A percentile compares a stretch with the other conserved stretches of the same genome.
These are phyloP conservation scores for Trochalopteron elliotii DNA, from an alignment of 2,113 vertebrate species.

Conservation along the genomic window DNA sequence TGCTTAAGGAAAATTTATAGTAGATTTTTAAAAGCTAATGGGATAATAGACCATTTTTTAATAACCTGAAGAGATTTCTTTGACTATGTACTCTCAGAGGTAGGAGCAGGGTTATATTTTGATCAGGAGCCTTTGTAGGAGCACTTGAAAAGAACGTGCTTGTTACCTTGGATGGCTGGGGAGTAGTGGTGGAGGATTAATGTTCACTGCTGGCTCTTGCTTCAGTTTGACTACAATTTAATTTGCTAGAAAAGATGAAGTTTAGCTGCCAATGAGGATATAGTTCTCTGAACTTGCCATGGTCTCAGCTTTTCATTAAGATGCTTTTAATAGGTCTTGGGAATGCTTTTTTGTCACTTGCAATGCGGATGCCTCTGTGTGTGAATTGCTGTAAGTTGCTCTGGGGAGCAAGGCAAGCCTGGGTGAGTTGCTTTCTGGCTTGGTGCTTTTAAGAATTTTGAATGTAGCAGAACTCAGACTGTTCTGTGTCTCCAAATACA, in stretches of 20 bases:
- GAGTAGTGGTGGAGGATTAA: not conserved
- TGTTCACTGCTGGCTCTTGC: not conserved
- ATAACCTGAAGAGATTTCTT: not conserved
- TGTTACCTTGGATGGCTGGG: not conserved
- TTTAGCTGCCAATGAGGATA: fast-evolving
- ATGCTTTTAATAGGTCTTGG: not conserved
- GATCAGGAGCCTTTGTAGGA: not conserved
- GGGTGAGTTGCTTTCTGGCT: not conserved
- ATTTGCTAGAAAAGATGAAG: not conserved
- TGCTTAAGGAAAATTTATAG: not conserved
- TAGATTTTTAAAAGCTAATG: not conserved
- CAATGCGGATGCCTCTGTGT: fast-evolving
- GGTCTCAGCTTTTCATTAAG: not conserved
- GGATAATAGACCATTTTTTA: not conserved
- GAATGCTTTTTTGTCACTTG: not conserved
- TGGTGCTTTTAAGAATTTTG: not conserved
- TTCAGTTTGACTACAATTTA: not conserved
- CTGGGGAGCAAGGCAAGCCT: not conserved
- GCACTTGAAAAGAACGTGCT: not conserved
- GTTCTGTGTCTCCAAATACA: not conserved
- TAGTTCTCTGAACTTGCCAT: not conserved
- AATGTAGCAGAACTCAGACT: not conserved
- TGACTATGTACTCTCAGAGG: not conserved
- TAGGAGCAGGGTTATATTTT: not conserved
- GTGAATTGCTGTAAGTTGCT: not conserved